Percentiles rank a stretch among this genome's conserved stretches.
Evolutionary conservation across 2,797 vertebrate species (phyloP).

Genomic region (Mycteria americana): DNA sequence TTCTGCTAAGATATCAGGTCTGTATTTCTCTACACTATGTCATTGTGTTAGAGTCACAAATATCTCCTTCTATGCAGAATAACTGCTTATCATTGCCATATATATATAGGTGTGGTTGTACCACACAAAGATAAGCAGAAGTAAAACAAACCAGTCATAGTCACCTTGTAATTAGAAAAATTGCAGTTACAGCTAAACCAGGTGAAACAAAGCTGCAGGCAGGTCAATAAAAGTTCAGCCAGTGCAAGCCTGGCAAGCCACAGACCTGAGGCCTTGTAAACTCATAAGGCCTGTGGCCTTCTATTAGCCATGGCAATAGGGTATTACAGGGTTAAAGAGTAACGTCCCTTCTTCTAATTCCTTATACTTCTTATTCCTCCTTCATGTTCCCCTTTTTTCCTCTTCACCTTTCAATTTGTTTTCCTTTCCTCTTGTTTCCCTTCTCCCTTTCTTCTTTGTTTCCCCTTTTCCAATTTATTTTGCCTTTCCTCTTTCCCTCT

Average conservation of each 20-base stretch:
- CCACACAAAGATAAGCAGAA: background rate
- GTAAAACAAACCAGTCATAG: background rate
- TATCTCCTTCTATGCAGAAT: background rate
- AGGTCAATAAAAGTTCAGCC: background rate
- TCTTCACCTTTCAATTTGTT: background rate
- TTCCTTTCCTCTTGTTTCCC: background rate
- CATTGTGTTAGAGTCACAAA: background rate
- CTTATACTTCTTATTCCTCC: background rate
- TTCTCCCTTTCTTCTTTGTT: accelerated
- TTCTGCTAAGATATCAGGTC: background rate
- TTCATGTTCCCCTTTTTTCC: background rate
- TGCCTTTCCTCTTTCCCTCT: background rate
- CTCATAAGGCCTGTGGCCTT: background rate
- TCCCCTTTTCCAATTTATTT: background rate
- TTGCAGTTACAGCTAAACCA: background rate
- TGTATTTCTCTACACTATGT: background rate
- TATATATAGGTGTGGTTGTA: background rate
- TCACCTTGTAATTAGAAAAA: background rate
- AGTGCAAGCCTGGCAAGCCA: background rate
- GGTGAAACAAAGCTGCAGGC: background rate
- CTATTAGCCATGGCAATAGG: background rate
- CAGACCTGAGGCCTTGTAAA: background rate
- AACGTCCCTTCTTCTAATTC: background rate
- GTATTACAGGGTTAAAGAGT: background rate
- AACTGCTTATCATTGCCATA: background rate